phyloP scores from a whole-genome alignment of 2,888 invertebrate species.

The Mesoligia furuncula region DNA sequence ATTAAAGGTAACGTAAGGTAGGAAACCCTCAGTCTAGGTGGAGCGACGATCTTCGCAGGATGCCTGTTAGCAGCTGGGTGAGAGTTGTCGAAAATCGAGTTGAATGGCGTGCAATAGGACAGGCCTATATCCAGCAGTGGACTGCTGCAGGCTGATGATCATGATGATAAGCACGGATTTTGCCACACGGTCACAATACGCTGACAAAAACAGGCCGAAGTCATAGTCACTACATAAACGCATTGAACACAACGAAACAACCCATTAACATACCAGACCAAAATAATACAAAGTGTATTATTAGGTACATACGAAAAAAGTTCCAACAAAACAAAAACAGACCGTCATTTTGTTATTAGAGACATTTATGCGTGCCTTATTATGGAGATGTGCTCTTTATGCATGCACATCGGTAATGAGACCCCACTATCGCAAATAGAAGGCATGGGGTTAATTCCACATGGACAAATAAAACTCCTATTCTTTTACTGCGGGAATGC shows the following conservation, averaged over 20 bases:
- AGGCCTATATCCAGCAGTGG: not conserved
- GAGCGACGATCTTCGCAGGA: too few relatives aligned
- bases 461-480: slow-evolving; percentile 48
- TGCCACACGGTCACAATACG: not conserved
- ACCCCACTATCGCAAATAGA: slow-evolving; percentile 51
- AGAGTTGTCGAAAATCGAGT: not conserved
- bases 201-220: not conserved
- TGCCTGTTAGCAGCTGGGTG: too few relatives aligned
- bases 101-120: not conserved
- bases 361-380: slow-evolving; percentile 43
- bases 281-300: slow-evolving; percentile 11
- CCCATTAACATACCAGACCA: slow-evolving; percentile 11
- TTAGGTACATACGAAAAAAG: too few relatives aligned
- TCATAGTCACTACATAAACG: not conserved
- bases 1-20: not conserved
- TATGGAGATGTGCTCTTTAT: slow-evolving; percentile 59
- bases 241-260: slow-evolving; percentile 8
- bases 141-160: too few relatives aligned
- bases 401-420: slow-evolving; percentile 67
- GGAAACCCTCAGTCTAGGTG: too few relatives aligned
- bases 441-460: slow-evolving; percentile 49
- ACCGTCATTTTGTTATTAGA: slow-evolving; percentile 49
- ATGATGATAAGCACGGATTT: not conserved
- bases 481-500: slow-evolving; percentile 30
- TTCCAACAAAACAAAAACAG: slow-evolving; percentile 32